Evolutionary conservation across 2,797 vertebrate species (phyloP), one percentile per base, ranked within the genome.

Genomic region (Okamejei kenojei): DNA sequence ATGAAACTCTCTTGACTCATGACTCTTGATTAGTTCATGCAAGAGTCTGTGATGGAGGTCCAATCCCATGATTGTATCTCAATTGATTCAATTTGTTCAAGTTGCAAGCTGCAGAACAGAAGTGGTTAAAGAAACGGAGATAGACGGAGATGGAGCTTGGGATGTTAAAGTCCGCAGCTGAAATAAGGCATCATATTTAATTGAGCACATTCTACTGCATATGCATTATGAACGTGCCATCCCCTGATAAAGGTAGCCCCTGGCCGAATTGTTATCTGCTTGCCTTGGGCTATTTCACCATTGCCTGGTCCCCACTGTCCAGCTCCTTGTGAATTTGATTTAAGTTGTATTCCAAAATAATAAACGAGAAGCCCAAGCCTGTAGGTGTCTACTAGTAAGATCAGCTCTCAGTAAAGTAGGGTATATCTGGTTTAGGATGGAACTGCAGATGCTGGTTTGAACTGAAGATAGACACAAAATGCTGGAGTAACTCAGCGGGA

Each of bases 131-230:
- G 84, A 65, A 63, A 32, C 58, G 11, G 84, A 5, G 6, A 63
- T 7, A 63, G 26, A 38, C 15, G 23, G 23, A 80, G 17, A 23
- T 81, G 94, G 93, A 95, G 90, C 26, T 71, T 1, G 45, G 0
- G 0, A 93, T 93, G 93, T 93, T 93, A 93, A 92, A 8, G 17
- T 19, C 94, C 94, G 94, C 94, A 95, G 94, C 93, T 95, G 94
- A 95, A 93, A 88, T 0, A 0, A 35, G 93, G 0, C 0, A 71
- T 93, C 29, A 3, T 93, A 93, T 93, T 90, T 94, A 93, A 93
- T 90, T 81, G 94, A 94, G 93, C 73, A 71, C 45, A 1, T 65
- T 32, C 82, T 93, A 93, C 63, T 94, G 93, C 93, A 79, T 93
- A 29, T 1, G 0, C 0, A 1, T 26, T 61, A 54, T 78, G 21